Percentiles rank a stretch among this genome's conserved stretches.
These are phyloP conservation scores for Tenrec ecaudatus DNA, from an alignment of 2,113 vertebrate genomes.

Conservation along the genomic window DNA sequence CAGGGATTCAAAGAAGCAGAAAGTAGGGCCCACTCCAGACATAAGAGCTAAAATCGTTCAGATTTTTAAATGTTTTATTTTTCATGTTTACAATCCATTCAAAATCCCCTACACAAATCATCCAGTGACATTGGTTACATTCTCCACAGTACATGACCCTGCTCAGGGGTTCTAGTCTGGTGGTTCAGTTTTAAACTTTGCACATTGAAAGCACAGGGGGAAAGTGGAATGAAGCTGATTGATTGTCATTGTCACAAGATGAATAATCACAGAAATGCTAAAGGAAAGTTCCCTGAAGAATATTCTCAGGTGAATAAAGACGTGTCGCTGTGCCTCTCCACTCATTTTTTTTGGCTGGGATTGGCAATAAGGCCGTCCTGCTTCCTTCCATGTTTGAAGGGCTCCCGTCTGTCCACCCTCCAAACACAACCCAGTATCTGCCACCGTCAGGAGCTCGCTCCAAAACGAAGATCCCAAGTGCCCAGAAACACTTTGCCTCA, in stretches of 20 bases:
- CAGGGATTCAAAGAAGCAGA: too few species aligned
- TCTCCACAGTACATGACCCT: too few species aligned
- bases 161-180: too few species aligned
- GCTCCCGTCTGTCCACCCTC: not conserved
- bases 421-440: not conserved
- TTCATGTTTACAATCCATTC: too few species aligned
- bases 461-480: not conserved
- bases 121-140: too few species aligned
- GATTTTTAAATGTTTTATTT: too few species aligned
- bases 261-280: not conserved
- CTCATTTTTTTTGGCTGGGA: not conserved
- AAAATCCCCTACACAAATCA: too few species aligned
- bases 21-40: too few species aligned
- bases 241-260: not conserved
- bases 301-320: not conserved
- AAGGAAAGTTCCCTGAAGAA: not conserved
- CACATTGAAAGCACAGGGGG: not conserved
- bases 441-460: not conserved
- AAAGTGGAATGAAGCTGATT: not conserved
- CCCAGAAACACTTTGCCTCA: not conserved
- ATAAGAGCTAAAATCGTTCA: too few species aligned
- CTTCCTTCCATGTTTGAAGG: not conserved
- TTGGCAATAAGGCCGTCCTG: not conserved
- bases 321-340: not conserved
- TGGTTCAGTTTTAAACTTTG: too few species aligned